phyloP scores from a whole-genome alignment of 2,113 vertebrate genomes.

The Cheirogaleus medius region DNA sequence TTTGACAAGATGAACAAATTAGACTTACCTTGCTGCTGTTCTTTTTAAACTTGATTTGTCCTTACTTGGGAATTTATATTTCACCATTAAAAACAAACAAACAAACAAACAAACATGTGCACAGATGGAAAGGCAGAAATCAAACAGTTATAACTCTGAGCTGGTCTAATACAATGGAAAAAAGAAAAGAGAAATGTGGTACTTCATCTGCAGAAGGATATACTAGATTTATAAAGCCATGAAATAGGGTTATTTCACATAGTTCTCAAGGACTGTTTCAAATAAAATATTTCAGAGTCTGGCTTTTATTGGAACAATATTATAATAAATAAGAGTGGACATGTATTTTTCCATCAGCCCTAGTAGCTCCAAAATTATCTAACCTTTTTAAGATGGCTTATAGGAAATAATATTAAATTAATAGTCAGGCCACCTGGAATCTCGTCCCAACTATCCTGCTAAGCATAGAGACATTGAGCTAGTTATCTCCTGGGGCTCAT shows the following conservation, averaged over 20 bases:
- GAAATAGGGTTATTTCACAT: neutral
- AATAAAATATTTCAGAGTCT: constrained; percentile 15
- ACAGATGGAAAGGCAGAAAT: neutral
- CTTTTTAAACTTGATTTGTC: neutral
- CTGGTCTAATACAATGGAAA: neutral
- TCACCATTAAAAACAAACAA: neutral
- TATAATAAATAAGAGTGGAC: neutral
- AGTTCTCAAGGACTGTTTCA: neutral
- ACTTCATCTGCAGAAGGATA: neutral
- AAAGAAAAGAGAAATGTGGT: neutral
- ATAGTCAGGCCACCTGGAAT: neutral
- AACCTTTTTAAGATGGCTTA: neutral
- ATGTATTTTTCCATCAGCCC: neutral
- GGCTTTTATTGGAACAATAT: neutral
- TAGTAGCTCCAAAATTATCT: neutral
- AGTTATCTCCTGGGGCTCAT: neutral
- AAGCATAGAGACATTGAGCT: neutral
- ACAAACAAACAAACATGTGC: neutral
- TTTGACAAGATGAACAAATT: neutral
- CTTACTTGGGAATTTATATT: neutral
- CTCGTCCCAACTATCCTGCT: neutral
- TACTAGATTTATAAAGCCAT: neutral
- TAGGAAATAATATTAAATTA: neutral
- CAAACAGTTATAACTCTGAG: neutral
- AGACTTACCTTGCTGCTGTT: neutral